A percentile compares a stretch with the other conserved stretches of the same genome.
phyloP scores from a whole-genome alignment of 2,113 vertebrate genomes.

The Piprites chloris region DNA sequence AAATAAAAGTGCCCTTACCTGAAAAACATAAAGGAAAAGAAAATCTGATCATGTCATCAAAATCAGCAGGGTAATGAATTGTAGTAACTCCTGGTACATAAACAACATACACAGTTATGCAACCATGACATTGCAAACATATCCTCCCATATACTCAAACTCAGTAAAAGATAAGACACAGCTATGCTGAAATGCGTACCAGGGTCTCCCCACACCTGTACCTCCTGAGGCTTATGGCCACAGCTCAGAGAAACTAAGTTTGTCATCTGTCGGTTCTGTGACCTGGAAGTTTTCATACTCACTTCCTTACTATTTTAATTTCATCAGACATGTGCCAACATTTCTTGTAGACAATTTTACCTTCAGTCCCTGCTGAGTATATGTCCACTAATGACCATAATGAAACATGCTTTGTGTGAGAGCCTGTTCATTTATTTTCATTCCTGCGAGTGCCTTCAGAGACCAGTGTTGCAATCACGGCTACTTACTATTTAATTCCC shows the following conservation, averaged over 20 bases:
- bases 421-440: constrained; percentile 90
- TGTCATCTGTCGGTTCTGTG: not conserved
- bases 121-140: not conserved
- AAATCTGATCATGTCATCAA: constrained; percentile 26
- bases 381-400: constrained; percentile 87
- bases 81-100: not conserved
- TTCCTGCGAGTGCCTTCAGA: constrained; percentile 84
- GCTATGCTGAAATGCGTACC: not conserved
- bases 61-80: not conserved
- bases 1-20: constrained; percentile 41
- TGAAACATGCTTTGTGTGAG: constrained; percentile 90
- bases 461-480: constrained; percentile 82
- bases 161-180: not conserved
- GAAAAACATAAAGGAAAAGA: constrained; percentile 43
- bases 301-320: constrained; percentile 16
- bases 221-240: not conserved
- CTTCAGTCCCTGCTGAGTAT: constrained; percentile 73
- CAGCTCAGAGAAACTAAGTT: not conserved
- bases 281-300: not conserved
- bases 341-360: constrained; percentile 76
- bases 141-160: not conserved
- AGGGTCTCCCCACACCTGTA: not conserved
- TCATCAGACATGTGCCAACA: constrained; percentile 66
- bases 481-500: constrained; percentile 88
- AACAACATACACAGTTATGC: not conserved